These are phyloP conservation scores for Lycophotia porphyrea DNA, from an alignment of 2,888 invertebrate species.

Conservation along the genomic window DNA sequence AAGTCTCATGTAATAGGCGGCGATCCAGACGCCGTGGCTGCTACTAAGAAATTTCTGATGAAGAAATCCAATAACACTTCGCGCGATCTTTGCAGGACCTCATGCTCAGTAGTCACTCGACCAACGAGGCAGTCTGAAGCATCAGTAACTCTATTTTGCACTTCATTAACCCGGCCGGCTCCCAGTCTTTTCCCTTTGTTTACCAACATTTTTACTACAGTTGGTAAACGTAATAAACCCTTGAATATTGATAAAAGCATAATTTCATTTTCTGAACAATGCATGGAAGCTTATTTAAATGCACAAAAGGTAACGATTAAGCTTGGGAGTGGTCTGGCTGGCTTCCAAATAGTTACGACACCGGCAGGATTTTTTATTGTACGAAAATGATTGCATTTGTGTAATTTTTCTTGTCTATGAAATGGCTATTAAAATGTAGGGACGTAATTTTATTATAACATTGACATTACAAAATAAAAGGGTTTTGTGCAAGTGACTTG, in stretches of 20 bases:
- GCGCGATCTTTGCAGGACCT: background rate
- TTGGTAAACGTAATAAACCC: background rate
- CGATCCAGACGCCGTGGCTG: background rate
- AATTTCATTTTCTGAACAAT: background rate
- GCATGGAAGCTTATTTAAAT: conserved; percentile 1
- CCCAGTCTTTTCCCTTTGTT: background rate
- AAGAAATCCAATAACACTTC: background rate
- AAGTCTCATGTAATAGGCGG: background rate
- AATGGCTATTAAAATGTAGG: background rate
- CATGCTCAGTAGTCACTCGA: background rate
- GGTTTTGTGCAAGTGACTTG: background rate
- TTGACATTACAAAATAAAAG: background rate
- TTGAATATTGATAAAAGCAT: background rate
- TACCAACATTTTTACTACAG: background rate
- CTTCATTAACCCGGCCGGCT: background rate
- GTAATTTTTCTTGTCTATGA: background rate
- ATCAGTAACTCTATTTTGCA: background rate
- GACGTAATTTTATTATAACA: background rate
- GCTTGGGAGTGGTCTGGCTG: conserved; percentile 26
- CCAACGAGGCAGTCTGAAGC: background rate
- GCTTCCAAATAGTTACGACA: conserved; percentile 25
- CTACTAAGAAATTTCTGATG: background rate
- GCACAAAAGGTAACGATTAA: conserved; percentile 26
- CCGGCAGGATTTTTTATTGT: background rate
- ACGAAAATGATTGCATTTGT: background rate